phyloP scores from a whole-genome alignment of 1,140 invertebrate genomes.

The Yoshiicerus persimilis region DNA sequence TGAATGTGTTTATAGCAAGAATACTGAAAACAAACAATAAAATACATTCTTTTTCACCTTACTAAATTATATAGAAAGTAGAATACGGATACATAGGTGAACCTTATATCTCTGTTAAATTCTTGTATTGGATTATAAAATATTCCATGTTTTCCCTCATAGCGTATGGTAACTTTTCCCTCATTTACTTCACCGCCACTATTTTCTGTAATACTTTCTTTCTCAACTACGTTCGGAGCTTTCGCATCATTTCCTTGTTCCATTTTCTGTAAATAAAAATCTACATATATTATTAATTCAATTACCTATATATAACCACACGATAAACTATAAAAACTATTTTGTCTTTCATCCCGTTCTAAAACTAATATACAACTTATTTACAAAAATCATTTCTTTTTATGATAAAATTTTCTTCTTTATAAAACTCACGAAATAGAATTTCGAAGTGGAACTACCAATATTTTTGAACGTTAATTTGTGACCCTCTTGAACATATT shows the following conservation, averaged over 20 bases:
- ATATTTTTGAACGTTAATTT: too few species aligned
- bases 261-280: background rate
- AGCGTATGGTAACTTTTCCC: slow-evolving; percentile 71
- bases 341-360: too few species aligned
- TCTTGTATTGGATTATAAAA: slow-evolving; percentile 98
- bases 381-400: too few species aligned
- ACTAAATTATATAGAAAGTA: slow-evolving; percentile 28
- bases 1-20: slow-evolving; percentile 52
- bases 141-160: slow-evolving; percentile 67
- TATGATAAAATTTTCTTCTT: too few species aligned
- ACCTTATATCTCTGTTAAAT: slow-evolving; percentile 94
- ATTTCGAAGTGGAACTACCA: too few species aligned
- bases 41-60: slow-evolving; percentile 7
- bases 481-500: too few species aligned
- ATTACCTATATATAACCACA: too few species aligned
- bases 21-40: slow-evolving; percentile 52
- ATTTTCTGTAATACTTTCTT: background rate
- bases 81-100: slow-evolving; percentile 46
- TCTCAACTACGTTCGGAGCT: too few species aligned
- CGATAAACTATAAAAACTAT: too few species aligned
- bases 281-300: too few species aligned
- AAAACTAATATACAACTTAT: too few species aligned
- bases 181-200: slow-evolving; percentile 56
- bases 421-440: too few species aligned
- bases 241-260: background rate